These are phyloP conservation scores for Tricholauxania praeusta DNA, from an alignment of 2,888 invertebrate genomes.

Conservation along the genomic window DNA sequence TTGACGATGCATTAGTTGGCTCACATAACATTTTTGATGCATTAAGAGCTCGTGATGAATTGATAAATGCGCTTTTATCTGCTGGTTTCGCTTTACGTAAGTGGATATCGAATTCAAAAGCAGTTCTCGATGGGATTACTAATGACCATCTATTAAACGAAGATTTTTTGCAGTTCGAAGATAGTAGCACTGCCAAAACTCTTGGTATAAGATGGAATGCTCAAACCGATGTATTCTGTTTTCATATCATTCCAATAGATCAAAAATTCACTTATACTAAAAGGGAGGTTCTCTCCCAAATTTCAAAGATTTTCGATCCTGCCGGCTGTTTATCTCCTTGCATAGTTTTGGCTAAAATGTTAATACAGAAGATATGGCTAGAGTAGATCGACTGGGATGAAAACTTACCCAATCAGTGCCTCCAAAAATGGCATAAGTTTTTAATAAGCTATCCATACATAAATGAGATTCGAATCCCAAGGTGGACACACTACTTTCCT, in stretches of 20 bases:
- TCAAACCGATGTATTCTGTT: constrained; percentile 24
- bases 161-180: constrained; percentile 33
- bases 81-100: constrained; percentile 28
- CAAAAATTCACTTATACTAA: constrained; percentile 30
- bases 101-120: constrained; percentile 25
- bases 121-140: constrained; percentile 8
- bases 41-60: constrained; percentile 17
- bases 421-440: neutral
- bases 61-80: constrained; percentile 30
- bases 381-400: constrained; percentile 10
- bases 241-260: constrained; percentile 3
- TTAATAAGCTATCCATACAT: constrained; percentile 1
- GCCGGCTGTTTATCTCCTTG: constrained; percentile 14
- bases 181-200: constrained; percentile 35
- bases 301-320: constrained; percentile 18
- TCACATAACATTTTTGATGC: constrained; percentile 34
- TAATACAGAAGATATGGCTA: constrained; percentile 24
- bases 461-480: constrained; percentile 24
- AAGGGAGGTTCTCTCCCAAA: constrained; percentile 18
- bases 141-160: constrained; percentile 11
- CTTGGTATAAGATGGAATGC: constrained; percentile 41
- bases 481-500: constrained; percentile 30
- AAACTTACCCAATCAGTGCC: neutral
- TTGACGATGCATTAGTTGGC: constrained; percentile 39
- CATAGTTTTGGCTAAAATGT: neutral